Base-by-base conservation (phyloP, 2,888 invertebrate species). In the Oscheius sp. region DNA sequence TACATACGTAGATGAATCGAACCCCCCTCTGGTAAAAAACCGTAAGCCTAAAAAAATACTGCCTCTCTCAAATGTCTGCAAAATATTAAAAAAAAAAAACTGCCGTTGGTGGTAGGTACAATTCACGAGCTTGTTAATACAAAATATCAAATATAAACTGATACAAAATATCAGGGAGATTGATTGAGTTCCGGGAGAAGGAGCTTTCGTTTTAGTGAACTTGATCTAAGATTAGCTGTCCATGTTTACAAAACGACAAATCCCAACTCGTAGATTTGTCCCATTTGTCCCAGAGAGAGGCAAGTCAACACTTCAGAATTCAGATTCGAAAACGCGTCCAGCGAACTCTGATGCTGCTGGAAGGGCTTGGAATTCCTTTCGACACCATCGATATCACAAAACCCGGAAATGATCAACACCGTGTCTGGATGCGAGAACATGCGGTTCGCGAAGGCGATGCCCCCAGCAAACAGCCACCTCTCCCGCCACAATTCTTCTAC, bases 401-500 rank as follows among this genome's bases (percentile, higher is more conserved):
- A 90, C 96, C 96, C 29, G 95, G 94, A 70, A 93, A 93, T 42
- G 78, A 77, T 1, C 77, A 82, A 55, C 76, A 79, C n/a, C 65
- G 95, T 90, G 94, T 94, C 86, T 94, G 94, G 89, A 96, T 98
- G 96, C 94, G 95, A 90, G 93, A 92, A 88, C 94, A 95, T 90
- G 90, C 90, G 59, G 89, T 89, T 71, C 78, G 86, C 5, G 77
- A 80, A 33, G 79, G 77, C 10, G 57, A 76, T 1, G 78, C 42
- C 7, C 42, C 84, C 48, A 21, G 21, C 29, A 83, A 80, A 65
- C 84, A 89, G 9, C 83, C 90, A 2, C 77, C 77, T 3, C 91
- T 95, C 87, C 96, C 96, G 59, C 97, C 97, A 75, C 98, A 98
- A 91, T 92, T 98, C 85, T 97, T 96, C 90, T 94, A 95, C 89